Percentiles rank a stretch among this genome's conserved stretches.
phyloP scores from a whole-genome alignment of 2,888 invertebrate genomes.

The Polymixis lichenea region DNA sequence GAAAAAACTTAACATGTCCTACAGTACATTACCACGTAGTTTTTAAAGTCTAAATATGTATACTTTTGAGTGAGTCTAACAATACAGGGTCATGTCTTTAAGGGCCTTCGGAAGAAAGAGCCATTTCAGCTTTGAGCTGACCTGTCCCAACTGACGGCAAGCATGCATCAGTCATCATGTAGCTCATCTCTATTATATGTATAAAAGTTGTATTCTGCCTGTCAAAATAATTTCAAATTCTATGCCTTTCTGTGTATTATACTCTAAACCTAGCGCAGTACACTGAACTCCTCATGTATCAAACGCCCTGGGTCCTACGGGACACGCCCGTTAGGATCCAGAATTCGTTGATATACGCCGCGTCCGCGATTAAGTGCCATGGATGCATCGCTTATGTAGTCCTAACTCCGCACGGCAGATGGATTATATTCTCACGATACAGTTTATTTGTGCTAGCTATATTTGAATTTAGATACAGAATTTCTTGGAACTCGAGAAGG shows the following conservation, averaged over 20 bases:
- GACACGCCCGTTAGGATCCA: constrained; percentile 22
- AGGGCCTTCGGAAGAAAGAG: no score
- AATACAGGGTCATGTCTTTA: no score
- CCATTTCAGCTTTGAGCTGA: no score
- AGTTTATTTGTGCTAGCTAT: constrained; percentile 1
- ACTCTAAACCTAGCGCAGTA: neutral
- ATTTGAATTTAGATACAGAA: constrained; percentile 4
- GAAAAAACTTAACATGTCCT: no score
- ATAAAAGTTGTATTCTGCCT: neutral
- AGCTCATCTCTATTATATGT: neutral
- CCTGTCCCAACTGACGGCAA: no score
- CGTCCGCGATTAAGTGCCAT: constrained; percentile 49
- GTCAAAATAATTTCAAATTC: neutral
- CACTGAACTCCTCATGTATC: constrained; percentile 33
- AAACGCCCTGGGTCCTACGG: constrained; percentile 28
- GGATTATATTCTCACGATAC: constrained; percentile 17
- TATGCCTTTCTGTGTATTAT: neutral
- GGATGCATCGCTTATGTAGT: constrained; percentile 44
- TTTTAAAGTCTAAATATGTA: no score
- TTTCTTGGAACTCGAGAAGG: constrained; percentile 4
- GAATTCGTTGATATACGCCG: constrained; percentile 34
- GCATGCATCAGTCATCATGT: no score
- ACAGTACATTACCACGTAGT: no score
- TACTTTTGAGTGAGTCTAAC: no score
- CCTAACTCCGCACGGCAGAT: constrained; percentile 19